These are phyloP conservation scores for Malurus elegans DNA, from an alignment of 2,113 vertebrate species.

Conservation along the genomic window DNA sequence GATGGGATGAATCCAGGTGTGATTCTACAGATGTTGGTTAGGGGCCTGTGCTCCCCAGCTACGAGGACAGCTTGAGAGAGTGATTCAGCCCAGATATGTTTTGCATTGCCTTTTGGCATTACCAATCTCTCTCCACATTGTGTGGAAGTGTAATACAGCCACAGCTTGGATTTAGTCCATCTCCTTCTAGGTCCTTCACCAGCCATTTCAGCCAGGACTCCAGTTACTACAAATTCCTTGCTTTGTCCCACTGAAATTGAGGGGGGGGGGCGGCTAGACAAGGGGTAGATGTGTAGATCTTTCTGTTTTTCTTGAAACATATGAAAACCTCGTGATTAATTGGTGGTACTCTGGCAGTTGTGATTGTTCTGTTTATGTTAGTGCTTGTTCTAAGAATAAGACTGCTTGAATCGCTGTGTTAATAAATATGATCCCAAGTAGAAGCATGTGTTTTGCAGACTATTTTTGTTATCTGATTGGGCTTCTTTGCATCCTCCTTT, in stretches of 20 bases:
- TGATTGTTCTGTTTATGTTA: conserved; percentile 15
- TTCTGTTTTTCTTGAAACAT: background rate
- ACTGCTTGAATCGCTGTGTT: background rate
- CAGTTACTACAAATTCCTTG: background rate
- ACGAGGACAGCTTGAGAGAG: background rate
- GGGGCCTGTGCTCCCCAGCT: background rate
- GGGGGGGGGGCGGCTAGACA: too few relatives aligned
- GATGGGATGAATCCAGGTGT: background rate
- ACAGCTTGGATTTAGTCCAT: background rate
- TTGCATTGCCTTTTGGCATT: background rate
- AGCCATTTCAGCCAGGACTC: background rate
- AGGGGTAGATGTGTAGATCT: background rate
- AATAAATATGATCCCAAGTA: conserved; percentile 24
- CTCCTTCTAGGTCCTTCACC: background rate
- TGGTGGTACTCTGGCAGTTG: background rate
- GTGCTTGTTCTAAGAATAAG: conserved; percentile 28
- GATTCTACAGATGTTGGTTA: background rate
- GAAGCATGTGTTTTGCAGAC: conserved; percentile 14
- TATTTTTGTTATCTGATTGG: background rate
- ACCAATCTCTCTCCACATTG: background rate
- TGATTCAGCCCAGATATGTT: background rate
- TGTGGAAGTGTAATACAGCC: background rate
- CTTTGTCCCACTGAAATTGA: background rate
- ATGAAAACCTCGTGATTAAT: background rate
- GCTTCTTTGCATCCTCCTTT: conserved; percentile 24